A percentile compares a stretch with the other conserved stretches of the same genome.
phyloP scores from a whole-genome alignment of 2,888 invertebrate species.

The Drosophila conformis region DNA sequence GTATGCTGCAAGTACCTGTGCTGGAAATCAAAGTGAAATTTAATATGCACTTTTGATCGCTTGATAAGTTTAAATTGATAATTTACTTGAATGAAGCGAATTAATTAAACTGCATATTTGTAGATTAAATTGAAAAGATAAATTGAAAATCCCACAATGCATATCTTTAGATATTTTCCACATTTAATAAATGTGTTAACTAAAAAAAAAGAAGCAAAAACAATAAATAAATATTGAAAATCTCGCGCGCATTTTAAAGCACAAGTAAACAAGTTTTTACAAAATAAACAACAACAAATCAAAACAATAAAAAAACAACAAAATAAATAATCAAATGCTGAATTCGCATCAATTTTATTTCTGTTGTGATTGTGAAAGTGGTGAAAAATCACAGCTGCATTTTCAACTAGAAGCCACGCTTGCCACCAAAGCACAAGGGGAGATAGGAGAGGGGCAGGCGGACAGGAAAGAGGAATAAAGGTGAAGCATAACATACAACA shows the following conservation, averaged over 20 bases:
- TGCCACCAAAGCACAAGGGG: conserved; percentile 1
- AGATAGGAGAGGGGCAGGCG: neutral
- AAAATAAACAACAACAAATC: conserved; percentile 16
- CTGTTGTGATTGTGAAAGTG: conserved; percentile 70
- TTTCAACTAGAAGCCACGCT: conserved; percentile 23
- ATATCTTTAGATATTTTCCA: neutral
- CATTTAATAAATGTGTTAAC: neutral
- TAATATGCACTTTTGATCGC: conserved; percentile 28
- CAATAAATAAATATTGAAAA: conserved; percentile 13
- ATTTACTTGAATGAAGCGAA: neutral
- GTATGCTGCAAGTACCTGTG: conserved; percentile 29
- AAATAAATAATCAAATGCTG: conserved; percentile 33
- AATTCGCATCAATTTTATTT: conserved; percentile 38
- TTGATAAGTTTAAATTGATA: conserved; percentile 11
- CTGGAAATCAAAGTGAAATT: conserved; percentile 52
- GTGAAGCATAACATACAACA: conserved; percentile 41
- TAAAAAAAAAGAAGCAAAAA: neutral
- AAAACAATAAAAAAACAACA: conserved; percentile 37
- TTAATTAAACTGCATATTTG: neutral
- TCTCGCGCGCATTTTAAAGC: neutral
- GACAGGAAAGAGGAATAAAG: conserved; percentile 32
- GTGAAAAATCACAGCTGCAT: conserved; percentile 46
- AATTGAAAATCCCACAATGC: neutral
- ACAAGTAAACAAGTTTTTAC: conserved; percentile 1
- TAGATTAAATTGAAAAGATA: neutral